These are phyloP conservation scores for Montipora capitata DNA, from an alignment of 92 coral and sea anemone species.

Conservation along the genomic window DNA sequence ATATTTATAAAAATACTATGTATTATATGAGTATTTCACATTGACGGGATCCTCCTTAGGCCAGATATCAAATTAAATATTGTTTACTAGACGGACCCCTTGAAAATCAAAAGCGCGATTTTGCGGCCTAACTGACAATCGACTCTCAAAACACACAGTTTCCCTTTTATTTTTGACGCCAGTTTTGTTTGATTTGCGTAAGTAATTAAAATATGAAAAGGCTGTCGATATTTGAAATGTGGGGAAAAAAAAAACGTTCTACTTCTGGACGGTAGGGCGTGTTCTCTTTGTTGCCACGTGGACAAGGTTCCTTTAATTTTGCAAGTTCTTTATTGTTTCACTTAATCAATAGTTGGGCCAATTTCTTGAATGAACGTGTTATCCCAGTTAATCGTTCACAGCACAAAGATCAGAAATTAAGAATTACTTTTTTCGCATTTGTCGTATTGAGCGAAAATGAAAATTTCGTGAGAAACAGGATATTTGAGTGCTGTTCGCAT, in stretches of 20 bases:
- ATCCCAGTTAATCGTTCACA: too few relatives aligned
- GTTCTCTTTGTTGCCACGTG: too few relatives aligned
- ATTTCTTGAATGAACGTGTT: too few relatives aligned
- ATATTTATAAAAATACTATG: constrained; percentile 17
- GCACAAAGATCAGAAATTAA: too few relatives aligned
- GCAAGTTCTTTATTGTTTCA: too few relatives aligned
- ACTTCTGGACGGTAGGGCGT: too few relatives aligned
- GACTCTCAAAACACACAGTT: not conserved
- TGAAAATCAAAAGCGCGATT: not conserved
- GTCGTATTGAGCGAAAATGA: not conserved
- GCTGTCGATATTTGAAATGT: not conserved
- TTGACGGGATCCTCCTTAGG: constrained; percentile 4
- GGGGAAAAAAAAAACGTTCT: not conserved
- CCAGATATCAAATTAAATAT: constrained; percentile 7
- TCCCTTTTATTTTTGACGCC: not conserved
- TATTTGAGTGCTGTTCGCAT: not conserved
- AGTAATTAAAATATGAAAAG: not conserved
- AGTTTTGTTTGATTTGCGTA: not conserved
- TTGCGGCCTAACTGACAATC: not conserved
- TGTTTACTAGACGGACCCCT: not conserved
- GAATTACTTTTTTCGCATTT: too few relatives aligned
- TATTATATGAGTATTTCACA: constrained; percentile 33
- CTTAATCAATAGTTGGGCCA: too few relatives aligned
- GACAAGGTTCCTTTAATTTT: too few relatives aligned
- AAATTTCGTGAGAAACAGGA: not conserved